These are phyloP conservation scores for Agrotis exclamationis DNA, from an alignment of 2,888 invertebrate genomes.

Conservation along the genomic window DNA sequence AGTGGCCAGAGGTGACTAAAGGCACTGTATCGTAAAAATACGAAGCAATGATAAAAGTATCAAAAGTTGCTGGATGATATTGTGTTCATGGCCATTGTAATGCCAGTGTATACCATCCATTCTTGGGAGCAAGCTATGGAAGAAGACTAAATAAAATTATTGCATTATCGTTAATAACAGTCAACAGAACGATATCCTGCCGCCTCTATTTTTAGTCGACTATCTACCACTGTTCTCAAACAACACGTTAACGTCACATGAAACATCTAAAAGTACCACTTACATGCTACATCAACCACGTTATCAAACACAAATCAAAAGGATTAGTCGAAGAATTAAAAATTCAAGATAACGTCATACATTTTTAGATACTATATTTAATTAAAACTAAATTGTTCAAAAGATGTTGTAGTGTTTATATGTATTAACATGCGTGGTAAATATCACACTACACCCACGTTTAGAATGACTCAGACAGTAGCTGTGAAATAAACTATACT, in stretches of 20 bases:
- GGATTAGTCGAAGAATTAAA: slow-evolving; percentile 55
- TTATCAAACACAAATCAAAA: slow-evolving; percentile 55
- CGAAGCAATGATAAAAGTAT: slow-evolving; percentile 21
- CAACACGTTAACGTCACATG: slow-evolving; percentile 38
- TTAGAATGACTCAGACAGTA: slow-evolving; percentile 11
- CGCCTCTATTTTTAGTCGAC: slow-evolving; percentile 3
- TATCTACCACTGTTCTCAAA: slow-evolving; percentile 7
- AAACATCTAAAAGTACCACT: slow-evolving; percentile 33
- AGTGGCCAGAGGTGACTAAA: slow-evolving; percentile 39
- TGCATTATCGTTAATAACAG: slow-evolving; percentile 3
- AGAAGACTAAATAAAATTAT: background rate
- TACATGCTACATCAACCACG: slow-evolving; percentile 14
- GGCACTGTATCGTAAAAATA: slow-evolving; percentile 23
- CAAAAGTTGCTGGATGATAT: slow-evolving; percentile 1
- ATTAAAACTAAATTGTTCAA: slow-evolving; percentile 33
- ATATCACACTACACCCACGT: slow-evolving; percentile 19
- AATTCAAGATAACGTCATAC: slow-evolving; percentile 44
- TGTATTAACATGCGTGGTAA: background rate
- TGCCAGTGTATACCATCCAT: background rate
- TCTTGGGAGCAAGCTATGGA: background rate
- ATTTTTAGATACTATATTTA: slow-evolving; percentile 24
- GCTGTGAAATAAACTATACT: slow-evolving; percentile 19
- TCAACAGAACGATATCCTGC: slow-evolving; percentile 3
- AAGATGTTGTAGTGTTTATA: background rate
- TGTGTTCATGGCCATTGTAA: background rate